Evolutionary conservation across 2,888 invertebrate genomes (phyloP), one percentile per base, ranked within the genome.

Genomic region (Drosophila subsilvestris): DNA sequence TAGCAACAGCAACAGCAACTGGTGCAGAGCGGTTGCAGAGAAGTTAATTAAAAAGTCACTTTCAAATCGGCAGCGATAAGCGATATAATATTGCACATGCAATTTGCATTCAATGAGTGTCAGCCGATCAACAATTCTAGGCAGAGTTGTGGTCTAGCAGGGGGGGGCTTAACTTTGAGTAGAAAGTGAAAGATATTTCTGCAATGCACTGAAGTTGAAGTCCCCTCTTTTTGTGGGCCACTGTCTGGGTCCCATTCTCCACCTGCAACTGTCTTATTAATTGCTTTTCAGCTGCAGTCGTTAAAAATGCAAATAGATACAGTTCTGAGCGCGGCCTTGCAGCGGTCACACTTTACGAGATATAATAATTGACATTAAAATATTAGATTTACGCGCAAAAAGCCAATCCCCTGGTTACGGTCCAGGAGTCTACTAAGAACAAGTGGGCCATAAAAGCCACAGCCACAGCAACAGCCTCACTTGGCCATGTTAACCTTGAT

Each of bases 401-500:
- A 12, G 73, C 75, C 70, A 73, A 37, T 65, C 63, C 49, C 53
- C 47, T 37, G 32, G 32, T 6, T 37, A 1, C 32, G 9, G 37
- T 6, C 37, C 37, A 14, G n/a, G 37, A 37, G n/a, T 37, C 14
- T 7, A 14, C 37, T 42, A 49, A 78, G 76, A 80, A 78, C 88
- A 84, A 84, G 67, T 82, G 70, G 56, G 61, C 43, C 54, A 66
- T 74, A 88, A 83, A 86, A 79, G 74, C 62, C 60, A 32, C 22
- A 22, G 22, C 3, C 22, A 22, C 22, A 22, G 22, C 22, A 2
- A 20, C 2, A 20, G 20, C 20, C 20, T 3, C 63, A 84, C 72
- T 86, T 76, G 80, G 58, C 72, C 89, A 84, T 37, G 83, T 81
- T 89, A 78, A 85, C 83, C 83, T 83, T 83, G 83, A 87, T 87